These are phyloP conservation scores for Lycaon pictus DNA, from an alignment of 2,113 vertebrate genomes.

Conservation along the genomic window DNA sequence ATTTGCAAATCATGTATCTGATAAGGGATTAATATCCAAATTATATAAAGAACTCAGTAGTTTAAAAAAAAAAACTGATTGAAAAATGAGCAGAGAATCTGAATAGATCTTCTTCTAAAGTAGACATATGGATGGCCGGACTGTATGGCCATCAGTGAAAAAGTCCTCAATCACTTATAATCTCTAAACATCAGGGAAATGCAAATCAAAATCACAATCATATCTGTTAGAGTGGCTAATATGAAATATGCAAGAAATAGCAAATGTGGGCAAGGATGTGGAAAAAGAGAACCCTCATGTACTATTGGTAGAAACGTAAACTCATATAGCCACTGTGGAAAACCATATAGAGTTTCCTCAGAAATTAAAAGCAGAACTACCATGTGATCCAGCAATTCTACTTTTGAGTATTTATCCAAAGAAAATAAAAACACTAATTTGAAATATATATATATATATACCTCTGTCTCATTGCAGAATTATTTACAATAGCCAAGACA, in stretches of 20 bases:
- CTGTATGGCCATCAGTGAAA: background rate
- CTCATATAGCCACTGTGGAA: background rate
- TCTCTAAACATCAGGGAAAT: background rate
- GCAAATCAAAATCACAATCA: background rate
- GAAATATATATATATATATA: background rate
- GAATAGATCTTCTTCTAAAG: background rate
- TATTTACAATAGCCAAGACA: background rate
- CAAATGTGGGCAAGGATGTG: background rate
- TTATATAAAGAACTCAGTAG: background rate
- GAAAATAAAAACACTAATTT: background rate
- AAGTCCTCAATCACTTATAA: background rate
- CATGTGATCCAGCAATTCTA: background rate
- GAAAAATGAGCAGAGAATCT: background rate
- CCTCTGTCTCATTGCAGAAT: background rate
- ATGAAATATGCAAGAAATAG: background rate
- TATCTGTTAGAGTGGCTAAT: background rate
- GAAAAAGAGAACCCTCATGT: background rate
- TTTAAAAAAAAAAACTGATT: background rate
- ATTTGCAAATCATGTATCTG: background rate
- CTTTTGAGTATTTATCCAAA: background rate
- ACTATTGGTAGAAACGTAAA: background rate
- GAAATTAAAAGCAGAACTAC: background rate
- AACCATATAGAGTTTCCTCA: background rate
- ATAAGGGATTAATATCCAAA: background rate
- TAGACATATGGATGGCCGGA: background rate